A percentile compares a stretch with the other conserved stretches of the same genome.
Evolutionary conservation across 2,113 vertebrate species (phyloP).

Genomic region (Orcinus orca): DNA sequence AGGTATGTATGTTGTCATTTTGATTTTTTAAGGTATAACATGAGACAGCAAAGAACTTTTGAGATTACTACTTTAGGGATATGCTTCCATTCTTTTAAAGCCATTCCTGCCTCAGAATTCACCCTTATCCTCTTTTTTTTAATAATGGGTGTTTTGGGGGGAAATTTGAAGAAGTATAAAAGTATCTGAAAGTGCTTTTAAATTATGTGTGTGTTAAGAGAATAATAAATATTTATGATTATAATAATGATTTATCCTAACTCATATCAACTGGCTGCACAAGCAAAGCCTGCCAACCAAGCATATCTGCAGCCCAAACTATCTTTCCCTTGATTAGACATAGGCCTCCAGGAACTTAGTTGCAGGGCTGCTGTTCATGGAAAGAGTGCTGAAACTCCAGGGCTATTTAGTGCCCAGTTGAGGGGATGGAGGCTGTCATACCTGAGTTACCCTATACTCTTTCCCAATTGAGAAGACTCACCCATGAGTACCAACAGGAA

Average conservation of each 20-base stretch:
- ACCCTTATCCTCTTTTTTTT: neutral
- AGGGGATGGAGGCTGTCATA: neutral
- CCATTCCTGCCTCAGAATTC: neutral
- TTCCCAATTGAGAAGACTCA: neutral
- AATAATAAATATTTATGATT: neutral
- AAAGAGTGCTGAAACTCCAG: slow-evolving; percentile 62
- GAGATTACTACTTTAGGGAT: neutral
- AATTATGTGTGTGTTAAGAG: neutral
- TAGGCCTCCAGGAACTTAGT: neutral
- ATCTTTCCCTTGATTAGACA: neutral
- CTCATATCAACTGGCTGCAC: neutral
- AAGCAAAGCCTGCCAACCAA: neutral
- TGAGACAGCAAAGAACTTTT: neutral
- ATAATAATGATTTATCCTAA: neutral
- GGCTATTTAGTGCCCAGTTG: neutral
- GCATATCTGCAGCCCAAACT: neutral
- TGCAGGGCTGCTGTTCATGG: slow-evolving; percentile 65
- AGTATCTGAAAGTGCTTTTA: neutral
- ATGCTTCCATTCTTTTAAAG: neutral
- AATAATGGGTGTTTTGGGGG: neutral
- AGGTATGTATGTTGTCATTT: neutral
- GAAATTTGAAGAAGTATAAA: neutral
- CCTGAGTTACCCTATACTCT: neutral
- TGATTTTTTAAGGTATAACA: neutral
- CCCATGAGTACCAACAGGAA: neutral